Evolutionary conservation across 1,140 invertebrate genomes (phyloP).

Genomic region (Battus philenor): DNA sequence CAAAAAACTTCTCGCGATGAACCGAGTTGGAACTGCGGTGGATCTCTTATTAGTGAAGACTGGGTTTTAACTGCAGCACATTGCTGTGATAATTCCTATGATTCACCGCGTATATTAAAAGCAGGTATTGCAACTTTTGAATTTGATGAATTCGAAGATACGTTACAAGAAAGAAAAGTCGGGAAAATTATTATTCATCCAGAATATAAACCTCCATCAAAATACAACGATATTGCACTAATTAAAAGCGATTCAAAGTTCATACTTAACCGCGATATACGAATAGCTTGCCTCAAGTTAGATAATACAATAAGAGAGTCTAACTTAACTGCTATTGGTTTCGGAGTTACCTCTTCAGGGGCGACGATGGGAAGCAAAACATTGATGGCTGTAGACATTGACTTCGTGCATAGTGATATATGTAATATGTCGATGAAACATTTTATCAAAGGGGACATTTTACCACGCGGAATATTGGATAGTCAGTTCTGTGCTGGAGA

Average conservation of each 20-base stretch:
- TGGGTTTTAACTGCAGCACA: slow-evolving; percentile 79
- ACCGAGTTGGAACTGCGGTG: slow-evolving; percentile 71
- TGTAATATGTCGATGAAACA: slow-evolving; percentile 60
- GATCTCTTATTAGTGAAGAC: slow-evolving; percentile 71
- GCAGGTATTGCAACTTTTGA: slow-evolving; percentile 69
- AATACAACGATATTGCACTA: slow-evolving; percentile 81
- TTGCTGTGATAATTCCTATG: slow-evolving; percentile 66
- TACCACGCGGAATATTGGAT: slow-evolving; percentile 79
- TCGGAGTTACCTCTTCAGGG: slow-evolving; percentile 48
- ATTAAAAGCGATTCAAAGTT: slow-evolving; percentile 71
- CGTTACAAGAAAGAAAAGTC: no score
- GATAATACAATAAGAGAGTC: slow-evolving; percentile 28
- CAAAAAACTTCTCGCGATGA: slow-evolving; percentile 20
- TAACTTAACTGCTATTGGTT: slow-evolving; percentile 71
- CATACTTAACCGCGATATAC: slow-evolving; percentile 66
- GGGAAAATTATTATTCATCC: slow-evolving; percentile 65
- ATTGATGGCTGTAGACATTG: slow-evolving; percentile 65
- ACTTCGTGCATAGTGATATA: slow-evolving; percentile 40
- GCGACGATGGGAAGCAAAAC: slow-evolving; percentile 55
- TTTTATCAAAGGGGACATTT: slow-evolving; percentile 87
- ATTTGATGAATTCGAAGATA: slow-evolving; percentile 54
- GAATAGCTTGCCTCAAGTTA: slow-evolving; percentile 79
- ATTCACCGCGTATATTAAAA: slow-evolving; percentile 40
- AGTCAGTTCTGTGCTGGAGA: slow-evolving; percentile 80
- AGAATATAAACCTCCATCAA: slow-evolving; percentile 62